Base-by-base conservation (phyloP, 2,797 vertebrate genomes). In the Rhabdomys pumilio region DNA sequence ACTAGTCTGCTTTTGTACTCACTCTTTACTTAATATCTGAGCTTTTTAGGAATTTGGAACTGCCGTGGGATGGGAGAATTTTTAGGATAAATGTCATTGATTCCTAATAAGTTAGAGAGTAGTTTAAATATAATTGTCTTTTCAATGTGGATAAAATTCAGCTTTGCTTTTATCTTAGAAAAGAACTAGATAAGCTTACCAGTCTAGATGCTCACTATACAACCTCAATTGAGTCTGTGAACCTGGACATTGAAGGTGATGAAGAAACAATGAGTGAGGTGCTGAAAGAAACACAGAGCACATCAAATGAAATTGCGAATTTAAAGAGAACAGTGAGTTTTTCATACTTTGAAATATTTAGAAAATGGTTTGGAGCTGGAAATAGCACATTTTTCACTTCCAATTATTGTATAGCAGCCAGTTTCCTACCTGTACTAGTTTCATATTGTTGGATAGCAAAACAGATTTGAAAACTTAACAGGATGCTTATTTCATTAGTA, bases 91-190 rank as follows among this genome's bases (percentile, higher is more conserved):
- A 87, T 69, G 88, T 6, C 4, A 34, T 80, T 86, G 31, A 72
- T 69, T 92, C 22, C 20, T 90, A 50, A 44, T 41, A 82, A 61
- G 94, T 86, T 80, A 55, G 50, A 55, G 31, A 34, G 31, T 55
- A 24, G 44, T 29, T 76, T 15, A 76, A 76, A 50, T 29, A 47
- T 29, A 55, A 12, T 34, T 55, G 19, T 80, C 77, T 50, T 80
- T 80, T 53, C 26, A 73, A 47, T 44, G 14, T 41, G 12, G 9
- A 41, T 79, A 61, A 89, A 87, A 89, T n/a, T 55, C 29, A 86
- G 11, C 13, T 82, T 9, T 96, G 76, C 95, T 97, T 90, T 59
- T 41, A 12, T n/a, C 67, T n/a, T 80, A 98, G 97, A 89, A 95
- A 0, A 77, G 90, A 96, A 11, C 1, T 81, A 3, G 69, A 53